These are phyloP conservation scores for Pycnomerus fuliginosus DNA, from an alignment of 2,888 invertebrate genomes.

Conservation along the genomic window DNA sequence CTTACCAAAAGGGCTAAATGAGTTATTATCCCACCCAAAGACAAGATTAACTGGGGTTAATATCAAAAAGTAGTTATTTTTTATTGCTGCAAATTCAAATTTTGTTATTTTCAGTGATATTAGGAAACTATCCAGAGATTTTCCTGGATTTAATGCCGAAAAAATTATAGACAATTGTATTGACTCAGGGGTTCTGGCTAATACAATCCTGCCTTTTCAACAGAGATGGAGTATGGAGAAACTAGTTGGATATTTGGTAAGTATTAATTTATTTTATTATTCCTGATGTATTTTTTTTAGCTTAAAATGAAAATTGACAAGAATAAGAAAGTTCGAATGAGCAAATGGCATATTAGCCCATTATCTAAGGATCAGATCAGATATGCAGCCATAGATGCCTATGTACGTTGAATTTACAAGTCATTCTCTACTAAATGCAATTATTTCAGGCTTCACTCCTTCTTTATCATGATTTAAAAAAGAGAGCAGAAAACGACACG, in stretches of 20 bases:
- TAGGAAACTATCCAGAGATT: slow-evolving; percentile 63
- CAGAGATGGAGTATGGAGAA: slow-evolving; percentile 63
- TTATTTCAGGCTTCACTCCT: too few species aligned
- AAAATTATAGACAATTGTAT: slow-evolving; percentile 60
- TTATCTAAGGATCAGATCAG: slow-evolving; percentile 56
- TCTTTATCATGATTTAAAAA: too few species aligned
- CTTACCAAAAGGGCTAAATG: slow-evolving; percentile 58
- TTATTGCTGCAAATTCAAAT: slow-evolving; percentile 5
- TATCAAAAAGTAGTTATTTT: slow-evolving; percentile 59
- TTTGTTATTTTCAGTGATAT: slow-evolving; percentile 56
- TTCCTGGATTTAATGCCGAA: slow-evolving; percentile 56
- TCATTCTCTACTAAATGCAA: too few species aligned
- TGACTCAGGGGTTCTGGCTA: slow-evolving; percentile 61
- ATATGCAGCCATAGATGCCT: slow-evolving; percentile 68
- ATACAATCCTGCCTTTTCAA: slow-evolving; percentile 54
- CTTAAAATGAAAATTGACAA: slow-evolving; percentile 58
- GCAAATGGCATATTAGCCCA: slow-evolving; percentile 62
- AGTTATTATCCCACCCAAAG: slow-evolving; percentile 59
- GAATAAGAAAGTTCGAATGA: slow-evolving; percentile 58
- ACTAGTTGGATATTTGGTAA: slow-evolving; percentile 58
- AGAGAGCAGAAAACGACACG: too few species aligned
- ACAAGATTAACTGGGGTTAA: slow-evolving; percentile 63
- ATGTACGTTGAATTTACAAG: too few species aligned
- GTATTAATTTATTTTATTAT: slow-evolving; percentile 8
- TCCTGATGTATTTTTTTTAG: slow-evolving; percentile 42